Evolutionary conservation across 2,888 invertebrate species (phyloP).

Genomic region (Drosophila crucigera): DNA sequence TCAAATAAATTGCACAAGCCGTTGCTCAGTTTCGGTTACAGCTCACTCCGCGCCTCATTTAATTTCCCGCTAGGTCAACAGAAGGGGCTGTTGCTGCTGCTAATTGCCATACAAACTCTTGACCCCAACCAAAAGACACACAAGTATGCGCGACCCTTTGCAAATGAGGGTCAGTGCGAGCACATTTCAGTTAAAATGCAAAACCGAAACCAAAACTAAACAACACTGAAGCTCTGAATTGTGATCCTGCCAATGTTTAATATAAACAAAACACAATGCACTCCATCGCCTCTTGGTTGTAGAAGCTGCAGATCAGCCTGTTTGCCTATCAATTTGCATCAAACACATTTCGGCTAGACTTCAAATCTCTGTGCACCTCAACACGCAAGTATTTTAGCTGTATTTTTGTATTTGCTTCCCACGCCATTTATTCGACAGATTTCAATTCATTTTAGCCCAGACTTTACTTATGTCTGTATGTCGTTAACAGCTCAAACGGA

Average conservation of each 20-base stretch:
- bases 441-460: neutral
- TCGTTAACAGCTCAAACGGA: neutral
- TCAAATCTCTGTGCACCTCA: neutral
- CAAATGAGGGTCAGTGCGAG: slow-evolving; percentile 69
- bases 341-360: neutral
- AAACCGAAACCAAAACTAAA: slow-evolving; percentile 15
- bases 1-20: slow-evolving; percentile 47
- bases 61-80: slow-evolving; percentile 70
- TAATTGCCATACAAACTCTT: slow-evolving; percentile 63
- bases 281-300: slow-evolving; percentile 5
- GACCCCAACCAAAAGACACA: slow-evolving; percentile 24
- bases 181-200: slow-evolving; percentile 57
- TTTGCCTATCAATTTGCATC: neutral
- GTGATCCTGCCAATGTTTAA: slow-evolving; percentile 4
- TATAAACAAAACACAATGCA: neutral
- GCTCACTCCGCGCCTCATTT: slow-evolving; percentile 47
- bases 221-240: slow-evolving; percentile 13
- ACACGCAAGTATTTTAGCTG: neutral
- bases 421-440: neutral
- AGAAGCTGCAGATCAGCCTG: slow-evolving; percentile 1
- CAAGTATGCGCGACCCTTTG: slow-evolving; percentile 49
- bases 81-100: slow-evolving; percentile 34
- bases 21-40: slow-evolving; percentile 44
- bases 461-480: neutral
- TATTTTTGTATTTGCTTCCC: neutral